Evolutionary conservation across 2,797 vertebrate species (phyloP).

Genomic region (Acipenser oxyrinchus): DNA sequence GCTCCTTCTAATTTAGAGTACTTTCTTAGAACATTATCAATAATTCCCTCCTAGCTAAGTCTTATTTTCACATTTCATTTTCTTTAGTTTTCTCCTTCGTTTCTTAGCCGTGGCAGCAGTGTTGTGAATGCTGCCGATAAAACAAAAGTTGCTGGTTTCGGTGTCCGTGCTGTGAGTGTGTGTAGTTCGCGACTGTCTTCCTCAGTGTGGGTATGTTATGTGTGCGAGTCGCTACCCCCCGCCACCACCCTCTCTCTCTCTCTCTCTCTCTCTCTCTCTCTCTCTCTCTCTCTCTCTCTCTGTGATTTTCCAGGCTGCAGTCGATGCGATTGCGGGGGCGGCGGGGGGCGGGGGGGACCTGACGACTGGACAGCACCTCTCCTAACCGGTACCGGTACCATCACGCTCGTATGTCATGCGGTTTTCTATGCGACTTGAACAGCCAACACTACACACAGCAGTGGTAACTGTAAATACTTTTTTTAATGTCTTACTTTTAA

Average conservation of each 20-base stretch:
- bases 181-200: neutral
- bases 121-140: no score
- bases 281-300: slow-evolving; percentile 12
- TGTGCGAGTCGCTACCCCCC: neutral
- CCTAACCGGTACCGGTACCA: slow-evolving; percentile 34
- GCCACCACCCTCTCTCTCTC: no score
- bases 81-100: no score
- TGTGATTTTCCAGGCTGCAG: slow-evolving; percentile 20
- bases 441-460: neutral
- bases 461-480: no score
- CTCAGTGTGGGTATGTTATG: neutral
- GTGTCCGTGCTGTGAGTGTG: neutral
- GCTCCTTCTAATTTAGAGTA: no score
- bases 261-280: slow-evolving; percentile 24
- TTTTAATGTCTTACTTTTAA: neutral
- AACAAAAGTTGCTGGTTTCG: neutral
- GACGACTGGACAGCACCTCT: slow-evolving; percentile 31
- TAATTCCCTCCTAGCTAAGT: no score
- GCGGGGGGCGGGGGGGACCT: slow-evolving; percentile 25
- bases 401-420: slow-evolving; percentile 6
- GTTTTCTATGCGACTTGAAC: neutral
- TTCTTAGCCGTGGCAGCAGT: no score
- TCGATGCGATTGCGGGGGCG: slow-evolving; percentile 5
- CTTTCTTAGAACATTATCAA: no score
- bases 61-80: no score